phyloP scores from a whole-genome alignment of 2,797 vertebrate genomes.

The Pseudochaenichthys georgianus region DNA sequence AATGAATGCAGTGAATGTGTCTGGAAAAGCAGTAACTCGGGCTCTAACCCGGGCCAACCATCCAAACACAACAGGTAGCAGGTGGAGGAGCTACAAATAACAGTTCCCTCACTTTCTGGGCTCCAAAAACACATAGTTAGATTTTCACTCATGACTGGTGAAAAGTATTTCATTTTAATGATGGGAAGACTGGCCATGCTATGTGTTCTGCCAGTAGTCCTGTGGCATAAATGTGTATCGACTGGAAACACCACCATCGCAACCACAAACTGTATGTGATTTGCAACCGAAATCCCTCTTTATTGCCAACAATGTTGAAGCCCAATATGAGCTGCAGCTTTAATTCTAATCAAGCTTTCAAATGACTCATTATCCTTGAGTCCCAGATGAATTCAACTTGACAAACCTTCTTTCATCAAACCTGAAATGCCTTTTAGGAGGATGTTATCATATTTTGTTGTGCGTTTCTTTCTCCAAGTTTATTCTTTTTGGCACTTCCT shows the following conservation, averaged over 20 bases:
- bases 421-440: neutral
- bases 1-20: slow-evolving; percentile 67
- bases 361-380: neutral
- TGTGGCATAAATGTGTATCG: neutral
- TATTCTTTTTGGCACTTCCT: neutral
- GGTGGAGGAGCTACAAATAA: slow-evolving; percentile 67
- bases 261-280: neutral
- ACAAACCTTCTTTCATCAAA: neutral
- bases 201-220: neutral
- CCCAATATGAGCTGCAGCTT: neutral
- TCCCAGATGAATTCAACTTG: neutral
- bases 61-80: slow-evolving; percentile 62
- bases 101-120: slow-evolving; percentile 38
- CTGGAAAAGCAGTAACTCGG: slow-evolving; percentile 46
- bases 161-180: slow-evolving; percentile 4
- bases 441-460: neutral
- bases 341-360: neutral
- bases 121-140: slow-evolving; percentile 1
- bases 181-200: neutral
- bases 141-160: slow-evolving; percentile 6
- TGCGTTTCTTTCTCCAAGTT: neutral
- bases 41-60: slow-evolving; percentile 6
- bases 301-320: neutral
- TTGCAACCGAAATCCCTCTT: slow-evolving; percentile 2
- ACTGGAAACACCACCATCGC: neutral